These are phyloP conservation scores for Heliconius ethilla DNA, from an alignment of 2,888 invertebrate genomes.

Conservation along the genomic window DNA sequence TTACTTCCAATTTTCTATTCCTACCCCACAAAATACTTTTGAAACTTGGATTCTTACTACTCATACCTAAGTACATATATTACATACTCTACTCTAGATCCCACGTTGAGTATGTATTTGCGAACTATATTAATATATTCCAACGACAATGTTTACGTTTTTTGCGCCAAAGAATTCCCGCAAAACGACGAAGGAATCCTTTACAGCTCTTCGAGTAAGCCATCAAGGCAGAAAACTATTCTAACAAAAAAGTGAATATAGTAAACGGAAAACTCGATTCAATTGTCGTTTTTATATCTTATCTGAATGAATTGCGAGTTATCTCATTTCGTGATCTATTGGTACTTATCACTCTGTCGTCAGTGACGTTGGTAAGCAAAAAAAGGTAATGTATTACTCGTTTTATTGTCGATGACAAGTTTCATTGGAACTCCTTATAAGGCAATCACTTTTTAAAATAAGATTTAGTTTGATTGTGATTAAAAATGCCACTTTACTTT, in stretches of 20 bases:
- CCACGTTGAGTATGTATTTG: neutral
- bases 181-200: slow-evolving; percentile 33
- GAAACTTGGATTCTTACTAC: neutral
- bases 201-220: slow-evolving; percentile 40
- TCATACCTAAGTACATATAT: neutral
- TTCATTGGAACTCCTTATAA: neutral
- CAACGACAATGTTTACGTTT: slow-evolving; percentile 38
- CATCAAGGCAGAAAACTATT: slow-evolving; percentile 43
- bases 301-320: slow-evolving; percentile 50
- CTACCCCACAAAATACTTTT: too few species aligned
- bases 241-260: slow-evolving; percentile 38
- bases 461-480: neutral
- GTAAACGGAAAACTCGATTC: slow-evolving; percentile 31
- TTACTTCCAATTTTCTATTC: too few species aligned
- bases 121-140: slow-evolving; percentile 30
- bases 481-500: neutral
- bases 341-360: neutral
- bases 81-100: slow-evolving; percentile 2
- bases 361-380: slow-evolving; percentile 12
- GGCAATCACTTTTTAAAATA: neutral
- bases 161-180: slow-evolving; percentile 34
- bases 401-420: neutral
- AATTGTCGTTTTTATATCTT: slow-evolving; percentile 40
- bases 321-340: slow-evolving; percentile 41
- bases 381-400: neutral